Percentiles rank a stretch among this genome's conserved stretches.
These are phyloP conservation scores for Gambusia affinis DNA, from an alignment of 2,113 vertebrate genomes.

Conservation along the genomic window DNA sequence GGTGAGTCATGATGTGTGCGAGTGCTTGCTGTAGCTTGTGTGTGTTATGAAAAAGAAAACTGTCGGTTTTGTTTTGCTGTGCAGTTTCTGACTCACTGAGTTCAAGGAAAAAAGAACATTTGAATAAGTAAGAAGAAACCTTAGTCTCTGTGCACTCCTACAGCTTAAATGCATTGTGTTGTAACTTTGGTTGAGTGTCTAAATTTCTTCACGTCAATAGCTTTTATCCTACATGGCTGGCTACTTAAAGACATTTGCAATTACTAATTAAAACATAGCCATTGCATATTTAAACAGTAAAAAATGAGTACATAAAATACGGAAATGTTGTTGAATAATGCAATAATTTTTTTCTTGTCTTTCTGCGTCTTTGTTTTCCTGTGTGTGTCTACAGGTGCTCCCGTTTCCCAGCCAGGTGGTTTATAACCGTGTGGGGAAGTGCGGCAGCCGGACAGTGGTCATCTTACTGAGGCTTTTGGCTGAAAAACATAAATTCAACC, in stretches of 20 bases:
- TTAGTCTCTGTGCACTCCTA: no score
- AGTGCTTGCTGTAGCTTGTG: neutral
- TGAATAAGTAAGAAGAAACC: constrained; percentile 10
- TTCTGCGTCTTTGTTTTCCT: neutral
- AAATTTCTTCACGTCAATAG: neutral
- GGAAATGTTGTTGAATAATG: no score
- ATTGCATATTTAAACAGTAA: neutral
- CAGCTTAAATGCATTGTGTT: neutral
- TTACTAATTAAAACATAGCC: neutral
- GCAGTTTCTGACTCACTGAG: constrained; percentile 40
- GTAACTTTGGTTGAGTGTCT: neutral
- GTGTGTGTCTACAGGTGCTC: constrained; percentile 81
- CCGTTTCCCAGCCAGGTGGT: constrained; percentile 98
- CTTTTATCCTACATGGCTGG: neutral
- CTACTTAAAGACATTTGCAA: neutral
- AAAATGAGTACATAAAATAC: neutral
- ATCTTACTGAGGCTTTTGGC: constrained; percentile 92
- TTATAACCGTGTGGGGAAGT: constrained; percentile 99
- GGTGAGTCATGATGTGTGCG: constrained; percentile 35
- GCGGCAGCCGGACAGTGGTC: constrained; percentile 96
- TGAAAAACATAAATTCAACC: constrained; percentile 93
- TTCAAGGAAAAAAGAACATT: neutral
- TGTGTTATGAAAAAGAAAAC: neutral
- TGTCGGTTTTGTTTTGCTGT: constrained; percentile 14
- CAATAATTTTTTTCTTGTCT: neutral